Conservation (phyloP, 1,140 invertebrate species). For the Cyrtorhinus lividipennis region DNA sequence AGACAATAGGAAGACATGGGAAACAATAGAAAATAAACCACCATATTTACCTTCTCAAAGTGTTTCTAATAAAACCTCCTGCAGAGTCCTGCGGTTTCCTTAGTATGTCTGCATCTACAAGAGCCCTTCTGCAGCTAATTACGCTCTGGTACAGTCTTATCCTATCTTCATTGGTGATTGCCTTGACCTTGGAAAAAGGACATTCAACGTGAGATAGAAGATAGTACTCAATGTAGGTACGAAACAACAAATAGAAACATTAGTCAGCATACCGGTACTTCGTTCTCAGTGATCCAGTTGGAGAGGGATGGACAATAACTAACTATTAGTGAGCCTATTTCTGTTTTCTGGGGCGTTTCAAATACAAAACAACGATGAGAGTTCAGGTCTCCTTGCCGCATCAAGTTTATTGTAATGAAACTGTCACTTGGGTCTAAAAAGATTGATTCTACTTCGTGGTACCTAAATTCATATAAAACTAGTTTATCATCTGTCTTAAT, state of each 20-base stretch:
- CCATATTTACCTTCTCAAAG: constrained; percentile 47
- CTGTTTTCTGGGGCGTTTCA: constrained; percentile 74
- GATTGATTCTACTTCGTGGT: constrained; percentile 77
- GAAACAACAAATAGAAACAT: no score
- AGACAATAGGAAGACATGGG: background rate
- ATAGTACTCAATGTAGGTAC: no score
- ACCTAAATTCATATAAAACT: constrained; percentile 75
- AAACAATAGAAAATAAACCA: background rate
- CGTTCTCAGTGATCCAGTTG: constrained; percentile 71
- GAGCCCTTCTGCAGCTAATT: constrained; percentile 54
- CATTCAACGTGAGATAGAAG: no score
- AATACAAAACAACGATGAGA: constrained; percentile 83
- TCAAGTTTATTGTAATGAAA: constrained; percentile 67
- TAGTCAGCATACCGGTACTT: constrained; percentile 40
- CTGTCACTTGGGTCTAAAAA: constrained; percentile 81
- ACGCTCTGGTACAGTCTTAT: constrained; percentile 67
- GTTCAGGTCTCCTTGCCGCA: constrained; percentile 33
- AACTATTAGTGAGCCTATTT: constrained; percentile 82
- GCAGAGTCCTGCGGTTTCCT: constrained; percentile 63
- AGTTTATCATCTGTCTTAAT: constrained; percentile 82
- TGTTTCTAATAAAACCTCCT: constrained; percentile 72
- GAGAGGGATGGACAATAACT: constrained; percentile 77
- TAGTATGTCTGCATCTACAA: constrained; percentile 71
- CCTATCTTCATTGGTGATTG: constrained; percentile 68
- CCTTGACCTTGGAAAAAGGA: no score